Conservation (phyloP, 1,140 invertebrate species). For the Drosophila ercepeae region DNA sequence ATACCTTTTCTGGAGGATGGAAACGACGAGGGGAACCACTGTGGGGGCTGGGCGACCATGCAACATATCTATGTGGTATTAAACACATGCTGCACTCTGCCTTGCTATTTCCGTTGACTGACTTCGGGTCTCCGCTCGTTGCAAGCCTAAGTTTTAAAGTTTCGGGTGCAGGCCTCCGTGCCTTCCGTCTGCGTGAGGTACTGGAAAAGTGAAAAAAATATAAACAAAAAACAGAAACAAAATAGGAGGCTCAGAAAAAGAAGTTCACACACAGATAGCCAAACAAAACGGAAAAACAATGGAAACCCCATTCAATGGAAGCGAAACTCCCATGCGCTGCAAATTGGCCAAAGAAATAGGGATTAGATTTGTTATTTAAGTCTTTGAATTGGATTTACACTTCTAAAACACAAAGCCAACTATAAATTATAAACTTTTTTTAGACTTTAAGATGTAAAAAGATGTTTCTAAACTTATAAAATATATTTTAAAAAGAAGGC, state of each 20-base stretch:
- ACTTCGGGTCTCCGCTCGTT: conserved; percentile 46
- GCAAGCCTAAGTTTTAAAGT: conserved; percentile 11
- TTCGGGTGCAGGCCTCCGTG: conserved; percentile 37
- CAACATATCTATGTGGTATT: conserved; percentile 50
- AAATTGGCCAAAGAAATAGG: conserved; percentile 1
- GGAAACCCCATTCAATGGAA: conserved; percentile 10
- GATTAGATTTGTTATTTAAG: conserved; percentile 5
- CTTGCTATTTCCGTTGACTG: conserved; percentile 75
- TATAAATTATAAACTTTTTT: background rate
- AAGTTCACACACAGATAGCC: conserved; percentile 52
- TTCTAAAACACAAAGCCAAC: background rate
- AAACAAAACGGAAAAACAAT: conserved; percentile 47
- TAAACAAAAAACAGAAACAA: background rate
- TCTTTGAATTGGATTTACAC: background rate
- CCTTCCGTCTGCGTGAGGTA: conserved; percentile 67
- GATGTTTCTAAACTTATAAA: too few relatives aligned
- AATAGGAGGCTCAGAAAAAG: conserved; percentile 25
- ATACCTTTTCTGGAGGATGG: background rate
- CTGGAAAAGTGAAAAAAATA: conserved; percentile 19
- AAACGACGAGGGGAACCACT: conserved; percentile 2
- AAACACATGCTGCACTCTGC: conserved; percentile 41
- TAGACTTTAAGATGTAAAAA: background rate
- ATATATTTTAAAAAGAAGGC: too few relatives aligned
- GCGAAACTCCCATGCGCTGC: conserved; percentile 45
- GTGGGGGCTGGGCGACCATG: conserved; percentile 24